Evolutionary conservation across 2,888 invertebrate species (phyloP).

Genomic region (Gymnoscelis rufifasciata): DNA sequence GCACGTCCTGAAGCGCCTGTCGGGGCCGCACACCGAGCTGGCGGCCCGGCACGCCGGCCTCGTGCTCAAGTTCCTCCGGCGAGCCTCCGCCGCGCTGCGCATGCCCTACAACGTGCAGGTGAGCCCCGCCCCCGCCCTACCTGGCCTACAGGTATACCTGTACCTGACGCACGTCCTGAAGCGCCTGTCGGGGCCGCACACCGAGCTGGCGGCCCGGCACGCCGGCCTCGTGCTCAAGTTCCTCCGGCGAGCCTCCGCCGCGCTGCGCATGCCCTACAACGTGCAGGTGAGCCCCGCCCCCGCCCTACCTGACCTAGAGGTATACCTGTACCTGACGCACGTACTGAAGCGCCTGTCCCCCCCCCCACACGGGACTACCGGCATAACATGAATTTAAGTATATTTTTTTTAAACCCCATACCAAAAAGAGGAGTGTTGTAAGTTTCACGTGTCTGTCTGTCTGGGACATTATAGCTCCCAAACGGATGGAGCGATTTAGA

Average conservation of each 20-base stretch:
- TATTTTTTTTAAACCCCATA: no score
- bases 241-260: slow-evolving; percentile 84
- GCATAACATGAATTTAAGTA: no score
- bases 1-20: slow-evolving; percentile 85
- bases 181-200: slow-evolving; percentile 78
- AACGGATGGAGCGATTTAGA: no score
- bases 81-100: slow-evolving; percentile 84
- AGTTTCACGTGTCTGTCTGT: no score
- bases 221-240: slow-evolving; percentile 86
- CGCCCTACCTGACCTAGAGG: no score
- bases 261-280: slow-evolving; percentile 83
- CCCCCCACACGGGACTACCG: no score
- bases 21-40: slow-evolving; percentile 70
- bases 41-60: slow-evolving; percentile 80
- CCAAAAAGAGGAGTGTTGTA: no score
- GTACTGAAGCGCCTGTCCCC: no score
- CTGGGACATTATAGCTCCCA: no score
- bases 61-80: slow-evolving; percentile 86
- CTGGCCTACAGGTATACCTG: slow-evolving; percentile 47
- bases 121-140: slow-evolving; percentile 16
- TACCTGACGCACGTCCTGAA: slow-evolving; percentile 87
- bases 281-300: slow-evolving; percentile 52
- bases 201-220: slow-evolving; percentile 73
- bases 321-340: no score
- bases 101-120: slow-evolving; percentile 81